Evolutionary conservation across 2,797 vertebrate genomes (phyloP).

Genomic region (Hippopotamyrus pictus): DNA sequence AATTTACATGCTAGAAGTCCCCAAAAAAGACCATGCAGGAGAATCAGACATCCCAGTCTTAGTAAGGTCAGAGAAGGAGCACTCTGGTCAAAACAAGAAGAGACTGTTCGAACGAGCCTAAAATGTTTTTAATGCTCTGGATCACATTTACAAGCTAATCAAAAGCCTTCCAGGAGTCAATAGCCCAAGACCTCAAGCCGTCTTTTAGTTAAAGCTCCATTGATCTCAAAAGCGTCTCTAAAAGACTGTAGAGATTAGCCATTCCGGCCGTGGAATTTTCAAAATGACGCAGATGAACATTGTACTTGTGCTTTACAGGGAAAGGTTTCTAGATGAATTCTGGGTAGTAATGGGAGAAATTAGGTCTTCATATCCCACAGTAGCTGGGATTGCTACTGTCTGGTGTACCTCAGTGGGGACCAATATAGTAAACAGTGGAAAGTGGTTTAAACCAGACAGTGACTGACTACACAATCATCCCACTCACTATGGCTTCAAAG

Average conservation of each 20-base stretch:
- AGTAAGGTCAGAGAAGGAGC: background rate
- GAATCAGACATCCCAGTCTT: background rate
- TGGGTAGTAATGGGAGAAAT: background rate
- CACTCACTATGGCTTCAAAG: background rate
- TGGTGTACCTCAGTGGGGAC: background rate
- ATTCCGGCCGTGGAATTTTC: background rate
- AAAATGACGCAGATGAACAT: background rate
- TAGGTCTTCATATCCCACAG: background rate
- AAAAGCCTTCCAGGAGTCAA: conserved; percentile 16
- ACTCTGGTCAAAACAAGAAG: background rate
- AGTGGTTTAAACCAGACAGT: background rate
- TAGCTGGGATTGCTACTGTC: background rate
- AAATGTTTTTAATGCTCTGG: background rate
- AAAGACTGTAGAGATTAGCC: background rate
- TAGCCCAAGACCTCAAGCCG: background rate
- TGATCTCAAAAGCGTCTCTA: background rate
- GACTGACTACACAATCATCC: background rate
- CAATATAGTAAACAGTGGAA: background rate
- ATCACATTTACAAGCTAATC: background rate
- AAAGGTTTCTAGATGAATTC: background rate
- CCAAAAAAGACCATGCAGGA: background rate
- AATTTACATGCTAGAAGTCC: background rate
- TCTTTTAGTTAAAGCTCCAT: background rate
- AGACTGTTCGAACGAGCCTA: background rate
- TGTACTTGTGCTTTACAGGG: background rate